Evolutionary conservation across 2,888 invertebrate species (phyloP).

Genomic region (Torymus tubicola): DNA sequence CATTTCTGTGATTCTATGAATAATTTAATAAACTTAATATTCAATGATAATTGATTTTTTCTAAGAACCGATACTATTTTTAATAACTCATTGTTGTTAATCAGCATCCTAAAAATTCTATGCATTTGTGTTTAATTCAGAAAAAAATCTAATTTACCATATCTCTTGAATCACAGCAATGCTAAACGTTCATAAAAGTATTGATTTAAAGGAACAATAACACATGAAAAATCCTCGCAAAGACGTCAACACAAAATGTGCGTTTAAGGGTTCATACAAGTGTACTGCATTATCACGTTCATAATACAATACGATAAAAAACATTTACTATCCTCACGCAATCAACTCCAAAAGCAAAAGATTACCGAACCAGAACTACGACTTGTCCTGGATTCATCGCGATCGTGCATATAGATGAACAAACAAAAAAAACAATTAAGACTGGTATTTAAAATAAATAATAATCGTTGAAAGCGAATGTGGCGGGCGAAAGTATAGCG

Average conservation of each 20-base stretch:
- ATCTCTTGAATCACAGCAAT: background rate
- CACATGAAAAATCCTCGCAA: background rate
- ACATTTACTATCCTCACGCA: no score
- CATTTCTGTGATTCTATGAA: conserved; percentile 33
- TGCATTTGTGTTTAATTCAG: no score
- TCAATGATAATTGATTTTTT: no score
- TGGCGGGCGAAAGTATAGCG: no score
- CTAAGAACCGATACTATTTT: no score
- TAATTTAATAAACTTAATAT: background rate
- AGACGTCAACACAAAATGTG: conserved; percentile 3
- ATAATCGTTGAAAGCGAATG: conserved; percentile 37
- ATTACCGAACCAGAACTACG: conserved; percentile 10
- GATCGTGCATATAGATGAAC: conserved; percentile 26
- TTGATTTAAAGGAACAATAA: no score
- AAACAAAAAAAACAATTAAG: conserved; percentile 47
- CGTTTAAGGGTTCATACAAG: conserved; percentile 1
- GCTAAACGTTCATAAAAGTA: background rate
- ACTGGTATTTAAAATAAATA: conserved; percentile 56
- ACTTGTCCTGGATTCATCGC: conserved; percentile 21
- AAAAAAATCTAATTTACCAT: no score
- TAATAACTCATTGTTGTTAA: no score
- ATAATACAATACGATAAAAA: background rate
- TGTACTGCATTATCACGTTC: conserved; percentile 6
- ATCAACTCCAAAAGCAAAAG: background rate
- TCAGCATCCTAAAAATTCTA: no score